Conservation (phyloP, 2,797 vertebrate species). For the Argya squamiceps region DNA sequence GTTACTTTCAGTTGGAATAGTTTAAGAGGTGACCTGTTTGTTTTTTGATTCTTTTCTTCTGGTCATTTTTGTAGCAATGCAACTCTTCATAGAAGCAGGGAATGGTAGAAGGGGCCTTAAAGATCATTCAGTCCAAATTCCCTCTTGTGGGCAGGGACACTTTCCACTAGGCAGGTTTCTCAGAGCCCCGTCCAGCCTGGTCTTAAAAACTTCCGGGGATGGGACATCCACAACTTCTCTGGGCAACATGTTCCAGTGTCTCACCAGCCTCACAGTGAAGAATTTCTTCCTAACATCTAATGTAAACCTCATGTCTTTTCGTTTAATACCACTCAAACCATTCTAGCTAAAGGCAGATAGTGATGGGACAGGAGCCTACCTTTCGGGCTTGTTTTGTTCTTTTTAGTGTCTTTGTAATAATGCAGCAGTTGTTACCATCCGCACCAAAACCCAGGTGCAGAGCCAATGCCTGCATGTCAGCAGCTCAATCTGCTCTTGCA, state of each 20-base stretch:
- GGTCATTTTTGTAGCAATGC: not conserved
- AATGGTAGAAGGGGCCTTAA: not conserved
- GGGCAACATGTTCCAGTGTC: not conserved
- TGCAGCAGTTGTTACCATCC: fast-evolving
- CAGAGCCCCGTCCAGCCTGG: not conserved
- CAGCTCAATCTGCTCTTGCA: not conserved
- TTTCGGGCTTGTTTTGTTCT: not conserved
- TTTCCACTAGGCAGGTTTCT: not conserved
- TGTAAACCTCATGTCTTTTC: not conserved
- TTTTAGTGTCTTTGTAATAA: not conserved
- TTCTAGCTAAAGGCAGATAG: no score
- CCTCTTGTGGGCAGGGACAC: no score
- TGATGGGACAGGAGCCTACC: not conserved
- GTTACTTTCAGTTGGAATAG: not conserved
- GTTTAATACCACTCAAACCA: not conserved
- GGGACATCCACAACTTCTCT: not conserved
- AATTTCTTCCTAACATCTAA: not conserved
- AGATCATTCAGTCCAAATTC: not conserved
- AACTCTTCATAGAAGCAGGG: not conserved
- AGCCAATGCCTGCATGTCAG: not conserved
- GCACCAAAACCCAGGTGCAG: not conserved
- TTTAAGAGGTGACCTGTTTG: not conserved
- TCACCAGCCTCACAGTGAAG: not conserved
- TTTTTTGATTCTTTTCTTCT: not conserved
- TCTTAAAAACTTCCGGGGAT: not conserved